Conservation (phyloP, 2,797 vertebrate species). For the Alauda arvensis region DNA sequence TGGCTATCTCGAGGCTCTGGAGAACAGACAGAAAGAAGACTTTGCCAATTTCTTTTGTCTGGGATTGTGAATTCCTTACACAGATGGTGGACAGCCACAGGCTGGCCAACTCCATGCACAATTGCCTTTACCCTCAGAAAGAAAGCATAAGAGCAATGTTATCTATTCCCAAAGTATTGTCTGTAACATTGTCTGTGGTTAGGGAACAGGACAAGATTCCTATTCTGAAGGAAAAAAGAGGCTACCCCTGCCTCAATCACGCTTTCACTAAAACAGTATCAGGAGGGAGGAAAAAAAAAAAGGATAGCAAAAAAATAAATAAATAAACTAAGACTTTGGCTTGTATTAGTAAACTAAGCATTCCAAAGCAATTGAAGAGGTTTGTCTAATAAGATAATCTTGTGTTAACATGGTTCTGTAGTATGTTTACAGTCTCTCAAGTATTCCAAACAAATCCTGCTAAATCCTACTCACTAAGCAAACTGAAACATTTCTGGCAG, state of each 20-base stretch:
- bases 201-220: constrained; percentile 20
- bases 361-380: constrained; percentile 52
- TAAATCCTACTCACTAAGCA: constrained; percentile 29
- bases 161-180: constrained; percentile 37
- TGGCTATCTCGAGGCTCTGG: constrained; percentile 82
- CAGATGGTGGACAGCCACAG: constrained; percentile 84
- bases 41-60: constrained; percentile 86
- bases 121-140: constrained; percentile 58
- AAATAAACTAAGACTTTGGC: neutral
- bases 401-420: constrained; percentile 40
- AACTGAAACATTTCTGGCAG: neutral
- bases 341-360: constrained; percentile 33
- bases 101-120: constrained; percentile 69
- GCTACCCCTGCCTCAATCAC: neutral
- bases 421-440: constrained; percentile 45
- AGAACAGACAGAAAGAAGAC: constrained; percentile 81
- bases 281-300: fast-evolving
- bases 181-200: constrained; percentile 47
- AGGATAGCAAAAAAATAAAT: neutral
- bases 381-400: constrained; percentile 37
- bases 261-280: neutral
- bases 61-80: constrained; percentile 80
- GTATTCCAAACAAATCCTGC: constrained; percentile 47
- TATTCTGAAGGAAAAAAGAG: neutral
- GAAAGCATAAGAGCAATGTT: constrained; percentile 44